Base-by-base conservation (phyloP, 2,797 vertebrate species). In the Pipistrellus kuhlii region DNA sequence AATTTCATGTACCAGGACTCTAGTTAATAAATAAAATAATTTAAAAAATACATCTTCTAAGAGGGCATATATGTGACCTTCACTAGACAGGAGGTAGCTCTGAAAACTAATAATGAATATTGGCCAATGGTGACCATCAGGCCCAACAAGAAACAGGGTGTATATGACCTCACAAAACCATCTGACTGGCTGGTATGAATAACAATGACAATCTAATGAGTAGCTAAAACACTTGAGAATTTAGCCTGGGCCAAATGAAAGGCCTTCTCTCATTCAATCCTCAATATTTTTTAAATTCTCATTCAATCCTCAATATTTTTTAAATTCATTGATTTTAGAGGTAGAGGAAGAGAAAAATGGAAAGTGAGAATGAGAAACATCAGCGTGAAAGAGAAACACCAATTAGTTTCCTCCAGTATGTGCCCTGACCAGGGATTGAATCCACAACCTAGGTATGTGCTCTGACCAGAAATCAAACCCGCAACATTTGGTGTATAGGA, bases 71-170 rank as follows among this genome's bases (percentile, higher is more conserved):
- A 55, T n/a, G 57, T 35, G 53, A 55, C 53, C 53, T 55, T 83
- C 66, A 46, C 66, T 57, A 81, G 73, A 62, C 30, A 44, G 9
- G 18, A 82, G 35, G 48, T n/a, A 64, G 27, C 21, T 85, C 73
- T 90, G 68, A 94, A 32, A 85, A 83, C 41, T 55, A 76, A 78
- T 68, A 53, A 41, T n/a, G 41, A 86, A 30, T 44, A 71, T 25
- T 44, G 86, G 48, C 59, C 30, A 88, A 55, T 3, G 12, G 14
- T 27, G 38, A 57, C 83, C 10, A 25, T 32, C 32, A 55, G 25
- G 41, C 57, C 84, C 32, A 62, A 71, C 21, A 69, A 68, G 77
- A 62, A 66, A 38, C 8, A 62, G 62, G 27, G 38, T 32, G 6
- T 13, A 13, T 0, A 8, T 18, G 30, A 93, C 59, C 35, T 83